phyloP scores from a whole-genome alignment of 2,113 vertebrate species.

The Oxyura jamaicensis region DNA sequence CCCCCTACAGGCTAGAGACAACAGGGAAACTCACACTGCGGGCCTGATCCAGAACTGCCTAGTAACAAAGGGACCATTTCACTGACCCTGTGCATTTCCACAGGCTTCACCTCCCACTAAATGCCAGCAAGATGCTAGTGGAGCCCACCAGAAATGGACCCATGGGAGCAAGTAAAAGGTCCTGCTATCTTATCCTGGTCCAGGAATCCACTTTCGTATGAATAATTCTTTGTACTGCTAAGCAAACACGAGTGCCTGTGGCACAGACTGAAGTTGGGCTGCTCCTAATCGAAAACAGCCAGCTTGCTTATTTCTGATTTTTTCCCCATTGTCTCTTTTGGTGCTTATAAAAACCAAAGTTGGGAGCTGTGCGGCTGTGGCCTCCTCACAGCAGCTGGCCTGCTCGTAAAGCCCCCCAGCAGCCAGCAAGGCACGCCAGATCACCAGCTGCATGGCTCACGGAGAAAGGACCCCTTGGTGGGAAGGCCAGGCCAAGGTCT shows the following conservation, averaged over 20 bases:
- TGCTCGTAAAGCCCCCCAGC: background rate
- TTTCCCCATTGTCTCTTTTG: background rate
- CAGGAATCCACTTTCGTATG: background rate
- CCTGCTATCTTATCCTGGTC: background rate
- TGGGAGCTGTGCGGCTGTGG: background rate
- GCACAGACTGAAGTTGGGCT: background rate
- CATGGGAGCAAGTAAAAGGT: background rate
- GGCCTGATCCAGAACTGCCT: background rate
- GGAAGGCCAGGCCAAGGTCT: background rate
- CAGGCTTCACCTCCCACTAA: background rate
- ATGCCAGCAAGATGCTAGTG: background rate
- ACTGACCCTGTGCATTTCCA: background rate
- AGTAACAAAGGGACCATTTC: background rate
- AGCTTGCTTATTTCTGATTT: background rate
- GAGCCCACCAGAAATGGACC: background rate
- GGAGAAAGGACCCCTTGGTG: background rate
- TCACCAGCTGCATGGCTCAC: background rate
- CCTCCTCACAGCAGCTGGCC: background rate
- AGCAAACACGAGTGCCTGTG: background rate
- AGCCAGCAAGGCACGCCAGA: background rate
- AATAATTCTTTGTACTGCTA: background rate
- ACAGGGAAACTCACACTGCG: background rate
- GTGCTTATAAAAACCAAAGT: background rate
- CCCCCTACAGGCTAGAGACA: background rate
- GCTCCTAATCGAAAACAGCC: constrained; percentile 16